phyloP scores from a whole-genome alignment of 2,797 vertebrate species.

The Myripristis jacobus region DNA sequence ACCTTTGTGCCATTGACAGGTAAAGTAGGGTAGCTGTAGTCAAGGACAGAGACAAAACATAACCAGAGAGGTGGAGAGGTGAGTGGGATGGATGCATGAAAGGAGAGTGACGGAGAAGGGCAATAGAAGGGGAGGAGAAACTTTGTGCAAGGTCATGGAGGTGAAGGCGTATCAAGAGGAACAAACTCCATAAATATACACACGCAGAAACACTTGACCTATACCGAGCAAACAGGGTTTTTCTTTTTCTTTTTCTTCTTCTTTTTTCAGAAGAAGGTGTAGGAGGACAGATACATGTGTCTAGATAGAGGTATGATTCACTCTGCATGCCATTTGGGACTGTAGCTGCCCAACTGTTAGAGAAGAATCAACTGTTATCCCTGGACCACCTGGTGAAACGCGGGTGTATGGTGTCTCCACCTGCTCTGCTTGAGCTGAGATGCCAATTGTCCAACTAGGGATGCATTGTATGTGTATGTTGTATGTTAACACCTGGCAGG shows the following conservation, averaged over 20 bases:
- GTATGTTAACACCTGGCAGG: neutral
- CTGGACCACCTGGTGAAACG: neutral
- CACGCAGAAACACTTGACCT: no score
- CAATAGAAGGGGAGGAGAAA: neutral
- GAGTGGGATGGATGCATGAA: conserved; percentile 18
- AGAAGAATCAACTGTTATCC: neutral
- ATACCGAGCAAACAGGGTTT: no score
- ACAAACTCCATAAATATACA: neutral
- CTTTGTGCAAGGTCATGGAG: conserved; percentile 3
- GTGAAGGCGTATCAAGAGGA: neutral
- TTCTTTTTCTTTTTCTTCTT: no score
- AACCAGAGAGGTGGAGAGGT: conserved; percentile 22
- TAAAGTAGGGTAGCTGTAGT: conserved; percentile 34
- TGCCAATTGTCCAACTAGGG: neutral
- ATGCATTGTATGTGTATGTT: neutral
- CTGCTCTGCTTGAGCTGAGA: neutral
- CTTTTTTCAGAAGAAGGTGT: no score
- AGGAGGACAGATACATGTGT: no score
- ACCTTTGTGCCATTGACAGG: conserved; percentile 32
- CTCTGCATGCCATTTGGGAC: neutral
- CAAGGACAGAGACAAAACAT: conserved; percentile 34
- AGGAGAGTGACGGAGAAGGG: conserved; percentile 1
- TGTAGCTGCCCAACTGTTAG: neutral
- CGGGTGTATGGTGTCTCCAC: neutral
- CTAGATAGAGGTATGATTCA: neutral